phyloP scores from a whole-genome alignment of 2,113 vertebrate genomes.

The Nymphicus hollandicus region DNA sequence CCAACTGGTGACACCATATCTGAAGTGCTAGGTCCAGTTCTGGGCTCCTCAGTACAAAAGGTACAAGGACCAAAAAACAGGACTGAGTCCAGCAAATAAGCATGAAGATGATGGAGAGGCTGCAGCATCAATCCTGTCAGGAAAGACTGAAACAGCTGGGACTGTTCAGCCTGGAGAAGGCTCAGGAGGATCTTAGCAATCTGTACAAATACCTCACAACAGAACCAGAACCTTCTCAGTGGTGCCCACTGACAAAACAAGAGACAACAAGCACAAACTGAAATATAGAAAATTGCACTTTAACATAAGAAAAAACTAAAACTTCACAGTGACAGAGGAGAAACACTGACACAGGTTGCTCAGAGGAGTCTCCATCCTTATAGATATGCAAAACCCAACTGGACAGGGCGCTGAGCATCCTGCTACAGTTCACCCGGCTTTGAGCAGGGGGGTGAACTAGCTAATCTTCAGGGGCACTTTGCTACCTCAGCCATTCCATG shows the following conservation, averaged over 20 bases:
- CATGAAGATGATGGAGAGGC: neutral
- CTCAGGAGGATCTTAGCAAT: neutral
- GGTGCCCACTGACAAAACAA: neutral
- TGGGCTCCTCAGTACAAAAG: neutral
- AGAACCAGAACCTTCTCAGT: neutral
- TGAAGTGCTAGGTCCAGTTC: neutral
- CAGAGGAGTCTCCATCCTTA: neutral
- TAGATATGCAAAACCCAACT: neutral
- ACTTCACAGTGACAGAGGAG: neutral
- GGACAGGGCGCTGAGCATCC: neutral
- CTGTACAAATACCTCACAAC: neutral
- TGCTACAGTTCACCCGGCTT: neutral
- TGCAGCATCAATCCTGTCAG: neutral
- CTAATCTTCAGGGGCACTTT: neutral
- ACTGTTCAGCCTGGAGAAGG: neutral
- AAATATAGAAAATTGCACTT: neutral
- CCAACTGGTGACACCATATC: neutral
- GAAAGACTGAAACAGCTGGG: neutral
- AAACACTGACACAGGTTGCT: neutral
- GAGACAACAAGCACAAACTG: neutral
- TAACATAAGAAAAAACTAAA: neutral
- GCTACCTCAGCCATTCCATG: neutral
- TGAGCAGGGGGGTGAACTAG: neutral
- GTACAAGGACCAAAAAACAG: neutral
- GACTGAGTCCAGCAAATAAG: neutral